Base-by-base conservation (phyloP, 2,797 vertebrate genomes). In the Gouania willdenowi region DNA sequence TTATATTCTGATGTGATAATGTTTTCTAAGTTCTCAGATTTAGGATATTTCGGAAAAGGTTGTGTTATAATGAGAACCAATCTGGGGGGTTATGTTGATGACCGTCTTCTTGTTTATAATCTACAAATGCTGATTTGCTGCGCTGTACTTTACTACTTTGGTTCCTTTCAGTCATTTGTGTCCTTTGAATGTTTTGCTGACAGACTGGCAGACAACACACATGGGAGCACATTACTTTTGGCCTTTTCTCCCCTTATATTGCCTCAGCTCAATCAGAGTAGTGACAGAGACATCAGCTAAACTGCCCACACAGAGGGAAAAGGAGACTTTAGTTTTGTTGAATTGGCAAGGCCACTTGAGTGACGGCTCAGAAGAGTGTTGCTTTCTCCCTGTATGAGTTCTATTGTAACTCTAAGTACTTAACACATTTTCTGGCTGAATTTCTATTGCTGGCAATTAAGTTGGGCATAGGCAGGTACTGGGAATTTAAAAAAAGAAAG, bases 161-260 rank as follows among this genome's bases (percentile, higher is more conserved):
- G 56, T 44, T 71, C 44, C 36, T 63, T 30, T 77, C 77, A 65
- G 41, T 83, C 71, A 71, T 71, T 58, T 57, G 41, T 9, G 38
- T 48, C 68, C 21, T 60, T 55, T 40, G 17, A 30, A 20, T 17
- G 18, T 54, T 49, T 54, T 49, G 74, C 73, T 77, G 82, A 82
- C 68, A 71, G 68, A 74, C 27, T 59, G 37, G 61, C 48, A 64
- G 79, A 77, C 57, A 63, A 56, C 77, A 83, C 77, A 72, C 71
- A 58, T 29, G 50, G 63, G 59, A 68, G 27, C 52, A 29, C 51
- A 48, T 67, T 55, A 61, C 46, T 60, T 62, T 58, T 6, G 7
- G 32, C 46, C 51, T 38, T 52, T 61, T 53, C 23, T 15, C 10
- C 50, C 38, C 26, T 42, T 63, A 43, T 41, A 71, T 74, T 74